A percentile compares a stretch with the other conserved stretches of the same genome.
These are phyloP conservation scores for Haemorhous mexicanus DNA, from an alignment of 2,113 vertebrate species.

Conservation along the genomic window DNA sequence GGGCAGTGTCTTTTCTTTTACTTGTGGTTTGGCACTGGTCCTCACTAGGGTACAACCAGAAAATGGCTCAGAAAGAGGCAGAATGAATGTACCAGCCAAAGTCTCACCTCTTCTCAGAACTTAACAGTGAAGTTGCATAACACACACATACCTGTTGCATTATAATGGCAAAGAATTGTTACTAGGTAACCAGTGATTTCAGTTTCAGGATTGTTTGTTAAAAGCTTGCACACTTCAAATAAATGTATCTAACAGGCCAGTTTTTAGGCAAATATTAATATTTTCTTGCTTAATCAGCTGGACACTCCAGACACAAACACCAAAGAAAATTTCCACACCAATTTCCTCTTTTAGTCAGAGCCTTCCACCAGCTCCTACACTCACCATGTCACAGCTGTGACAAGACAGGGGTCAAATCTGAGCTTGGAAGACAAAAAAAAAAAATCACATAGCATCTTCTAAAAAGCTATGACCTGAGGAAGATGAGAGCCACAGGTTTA, in stretches of 20 bases:
- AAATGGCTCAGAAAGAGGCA: conserved; percentile 29
- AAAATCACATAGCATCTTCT: not conserved
- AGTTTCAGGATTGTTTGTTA: conserved; percentile 3
- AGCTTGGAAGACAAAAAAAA: not conserved
- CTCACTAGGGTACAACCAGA: conserved; percentile 12
- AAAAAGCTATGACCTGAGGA: not conserved
- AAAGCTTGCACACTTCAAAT: conserved; percentile 6
- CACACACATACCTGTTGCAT: conserved; percentile 6
- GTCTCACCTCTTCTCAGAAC: conserved; percentile 56
- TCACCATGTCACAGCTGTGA: not conserved
- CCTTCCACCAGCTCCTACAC: not conserved
- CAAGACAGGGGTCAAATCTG: not conserved
- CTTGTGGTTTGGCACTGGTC: conserved; percentile 19
- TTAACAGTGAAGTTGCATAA: conserved; percentile 32
- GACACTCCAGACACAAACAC: not conserved
- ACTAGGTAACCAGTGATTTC: conserved; percentile 5
- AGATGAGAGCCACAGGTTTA: not conserved
- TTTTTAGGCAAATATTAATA: not conserved
- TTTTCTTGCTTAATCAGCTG: not conserved
- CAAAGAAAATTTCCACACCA: not conserved
- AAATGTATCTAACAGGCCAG: not conserved
- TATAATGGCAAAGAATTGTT: conserved; percentile 21
- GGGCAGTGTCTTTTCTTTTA: not conserved
- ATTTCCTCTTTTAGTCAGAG: not conserved
- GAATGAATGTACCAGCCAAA: conserved; percentile 30